A percentile compares a stretch with the other conserved stretches of the same genome.
phyloP scores from a whole-genome alignment of 2,113 vertebrate genomes.

The Falcunculus frontatus region DNA sequence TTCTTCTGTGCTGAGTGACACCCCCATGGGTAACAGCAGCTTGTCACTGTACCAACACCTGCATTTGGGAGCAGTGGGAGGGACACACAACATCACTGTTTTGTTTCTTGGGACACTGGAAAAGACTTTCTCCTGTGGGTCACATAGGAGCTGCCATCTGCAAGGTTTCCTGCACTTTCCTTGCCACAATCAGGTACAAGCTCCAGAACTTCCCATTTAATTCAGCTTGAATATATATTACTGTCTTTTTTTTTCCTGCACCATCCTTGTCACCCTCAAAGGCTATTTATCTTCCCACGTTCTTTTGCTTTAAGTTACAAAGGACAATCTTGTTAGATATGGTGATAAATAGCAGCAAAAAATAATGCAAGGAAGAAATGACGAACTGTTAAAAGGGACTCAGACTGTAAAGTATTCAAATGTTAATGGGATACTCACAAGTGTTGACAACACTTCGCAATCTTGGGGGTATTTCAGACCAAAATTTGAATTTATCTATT shows the following conservation, averaged over 20 bases:
- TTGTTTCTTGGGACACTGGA: background rate
- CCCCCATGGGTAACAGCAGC: background rate
- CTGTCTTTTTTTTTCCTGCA: background rate
- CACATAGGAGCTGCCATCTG: background rate
- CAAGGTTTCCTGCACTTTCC: background rate
- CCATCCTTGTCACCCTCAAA: background rate
- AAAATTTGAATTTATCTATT: background rate
- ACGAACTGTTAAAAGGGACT: background rate
- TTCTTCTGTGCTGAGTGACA: background rate
- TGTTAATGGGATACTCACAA: background rate
- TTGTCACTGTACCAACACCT: background rate
- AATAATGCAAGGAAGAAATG: background rate
- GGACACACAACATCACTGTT: background rate
- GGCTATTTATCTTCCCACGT: background rate
- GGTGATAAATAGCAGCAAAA: background rate
- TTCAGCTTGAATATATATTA: background rate
- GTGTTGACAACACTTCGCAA: background rate
- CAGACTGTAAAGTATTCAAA: background rate
- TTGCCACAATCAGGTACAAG: background rate
- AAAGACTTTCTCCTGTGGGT: background rate
- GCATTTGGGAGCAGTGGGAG: background rate
- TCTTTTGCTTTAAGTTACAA: background rate
- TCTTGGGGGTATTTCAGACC: background rate
- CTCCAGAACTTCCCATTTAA: background rate
- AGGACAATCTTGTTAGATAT: background rate